Percentiles rank a stretch among this genome's conserved stretches.
Evolutionary conservation across 2,888 invertebrate genomes (phyloP).

Genomic region (Tetragnatha montana): DNA sequence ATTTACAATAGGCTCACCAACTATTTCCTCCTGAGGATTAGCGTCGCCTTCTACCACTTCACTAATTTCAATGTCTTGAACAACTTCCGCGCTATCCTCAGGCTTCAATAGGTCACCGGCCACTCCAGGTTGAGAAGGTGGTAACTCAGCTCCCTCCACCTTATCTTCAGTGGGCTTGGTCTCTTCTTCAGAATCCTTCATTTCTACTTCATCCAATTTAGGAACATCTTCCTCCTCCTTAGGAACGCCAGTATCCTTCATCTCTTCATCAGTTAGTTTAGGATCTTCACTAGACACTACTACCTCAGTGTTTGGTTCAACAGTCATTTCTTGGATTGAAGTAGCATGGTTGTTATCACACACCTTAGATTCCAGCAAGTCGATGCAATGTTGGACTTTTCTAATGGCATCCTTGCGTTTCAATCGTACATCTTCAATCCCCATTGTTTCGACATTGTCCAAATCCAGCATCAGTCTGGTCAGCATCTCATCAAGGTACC

Average conservation of each 20-base stretch:
- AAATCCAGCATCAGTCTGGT: slow-evolving; percentile 90
- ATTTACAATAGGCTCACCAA: background rate
- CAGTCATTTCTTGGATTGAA: background rate
- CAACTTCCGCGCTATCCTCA: background rate
- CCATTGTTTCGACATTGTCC: slow-evolving; percentile 94
- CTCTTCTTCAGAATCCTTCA: background rate
- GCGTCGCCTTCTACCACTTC: background rate
- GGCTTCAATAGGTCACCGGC: background rate
- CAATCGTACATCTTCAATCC: slow-evolving; percentile 89
- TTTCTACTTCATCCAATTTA: slow-evolving; percentile 6
- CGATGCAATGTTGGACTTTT: slow-evolving; percentile 90
- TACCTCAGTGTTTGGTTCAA: background rate
- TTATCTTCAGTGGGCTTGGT: background rate
- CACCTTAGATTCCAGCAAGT: slow-evolving; percentile 83
- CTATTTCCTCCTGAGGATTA: background rate
- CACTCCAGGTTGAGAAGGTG: background rate
- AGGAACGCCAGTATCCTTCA: background rate
- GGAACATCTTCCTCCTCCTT: background rate
- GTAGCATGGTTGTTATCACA: background rate
- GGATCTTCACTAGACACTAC: background rate
- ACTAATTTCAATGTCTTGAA: background rate
- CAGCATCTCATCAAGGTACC: slow-evolving; percentile 95
- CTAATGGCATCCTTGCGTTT: slow-evolving; percentile 92
- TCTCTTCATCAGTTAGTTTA: background rate
- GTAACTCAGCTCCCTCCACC: background rate